phyloP scores from a whole-genome alignment of 2,797 vertebrate genomes.

The Telmatherina bonti region DNA sequence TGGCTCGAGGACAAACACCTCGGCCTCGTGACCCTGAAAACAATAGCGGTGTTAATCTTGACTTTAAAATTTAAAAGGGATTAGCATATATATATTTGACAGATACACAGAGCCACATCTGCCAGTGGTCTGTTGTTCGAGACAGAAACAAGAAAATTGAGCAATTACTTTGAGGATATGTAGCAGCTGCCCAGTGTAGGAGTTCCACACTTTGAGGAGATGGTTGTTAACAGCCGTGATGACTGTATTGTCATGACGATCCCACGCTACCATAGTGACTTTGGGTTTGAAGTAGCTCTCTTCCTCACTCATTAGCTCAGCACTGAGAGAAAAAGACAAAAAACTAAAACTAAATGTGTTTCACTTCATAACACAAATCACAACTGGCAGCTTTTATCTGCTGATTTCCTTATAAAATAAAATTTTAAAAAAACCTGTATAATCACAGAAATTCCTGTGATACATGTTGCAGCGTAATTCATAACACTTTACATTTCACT shows the following conservation, averaged over 20 bases:
- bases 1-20: conserved; percentile 96
- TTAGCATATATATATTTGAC: background rate
- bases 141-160: background rate
- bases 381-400: background rate
- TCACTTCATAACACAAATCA: background rate
- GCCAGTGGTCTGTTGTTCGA: background rate
- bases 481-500: background rate
- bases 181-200: conserved; percentile 92
- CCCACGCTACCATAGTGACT: conserved; percentile 99
- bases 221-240: conserved; percentile 97
- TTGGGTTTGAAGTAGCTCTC: conserved; percentile 95
- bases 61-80: background rate
- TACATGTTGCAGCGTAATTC: background rate
- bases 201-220: conserved; percentile 98
- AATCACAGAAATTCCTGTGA: background rate
- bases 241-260: conserved; percentile 92
- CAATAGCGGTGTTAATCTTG: conserved; percentile 11
- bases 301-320: conserved; percentile 84
- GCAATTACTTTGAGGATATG: conserved; percentile 91
- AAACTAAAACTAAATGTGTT: background rate
- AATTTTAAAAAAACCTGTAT: too few relatives aligned
- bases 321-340: conserved; percentile 51
- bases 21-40: conserved; percentile 92
- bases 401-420: too few relatives aligned
- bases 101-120: too few relatives aligned